Base-by-base conservation (phyloP, 1,140 invertebrate species). In the Lepidurus arcticus region DNA sequence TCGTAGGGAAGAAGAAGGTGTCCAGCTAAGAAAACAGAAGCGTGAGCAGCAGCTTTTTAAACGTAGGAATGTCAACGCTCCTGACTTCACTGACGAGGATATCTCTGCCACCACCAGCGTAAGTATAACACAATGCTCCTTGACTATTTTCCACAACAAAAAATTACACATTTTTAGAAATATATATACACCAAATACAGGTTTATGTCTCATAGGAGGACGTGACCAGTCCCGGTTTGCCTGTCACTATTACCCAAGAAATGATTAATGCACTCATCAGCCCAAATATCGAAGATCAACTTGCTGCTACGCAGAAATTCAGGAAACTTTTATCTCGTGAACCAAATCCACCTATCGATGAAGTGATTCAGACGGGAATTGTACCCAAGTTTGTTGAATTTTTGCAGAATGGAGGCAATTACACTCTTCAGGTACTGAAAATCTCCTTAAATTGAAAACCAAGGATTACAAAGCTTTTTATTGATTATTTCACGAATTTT, bases 321-420 rank as follows among this genome's bases (percentile, higher is more conserved):
- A 89, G 97, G 79, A 98, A 97, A 87, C 87, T 98, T 74, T 87
- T 99, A 65, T 98, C 95, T 81, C 89, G 91, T 85, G 97, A 99
- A 87, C 97, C 97, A 9, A 97, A 98, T 88, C 97, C 97, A 74
- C 97, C 96, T 1, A 99, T 99, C 82, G 95, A 98, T 87, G 96
- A 98, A 89, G 97, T 99, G n/a, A 98, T 98, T 83, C 88, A 92
- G 82, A 95, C 94, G 77, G 96, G 96, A 82, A 97, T 99, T 84
- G 94, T 99, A 79, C 97, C 96, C 42, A 89, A 91, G 87, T 98
- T 99, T 89, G 96, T 98, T 10, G 92, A 96, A 85, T 98, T 98
- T 87, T 88, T 99, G 73, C 89, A 92, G 83, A 92, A 92, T 85
- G 90, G 91, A 83, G 87, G 86, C 79, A 95, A 97, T 87, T 92